phyloP scores from a whole-genome alignment of 2,888 invertebrate genomes.

The Leptinotarsa peninsularis region DNA sequence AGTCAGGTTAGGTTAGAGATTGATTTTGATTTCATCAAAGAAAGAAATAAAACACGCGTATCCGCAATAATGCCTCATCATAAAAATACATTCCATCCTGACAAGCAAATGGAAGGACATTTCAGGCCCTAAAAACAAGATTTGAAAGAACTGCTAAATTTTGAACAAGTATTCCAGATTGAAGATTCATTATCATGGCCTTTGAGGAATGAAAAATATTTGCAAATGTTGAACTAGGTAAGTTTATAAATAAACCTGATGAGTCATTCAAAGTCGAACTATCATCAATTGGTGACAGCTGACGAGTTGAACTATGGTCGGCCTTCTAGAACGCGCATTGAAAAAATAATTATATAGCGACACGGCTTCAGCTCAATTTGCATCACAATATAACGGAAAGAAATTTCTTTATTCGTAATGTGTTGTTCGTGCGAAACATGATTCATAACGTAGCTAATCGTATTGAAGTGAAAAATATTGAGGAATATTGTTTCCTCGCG shows the following conservation, averaged over 20 bases:
- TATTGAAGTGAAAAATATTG: not conserved
- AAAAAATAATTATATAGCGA: slow-evolving; percentile 3
- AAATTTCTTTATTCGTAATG: not conserved
- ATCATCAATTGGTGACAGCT: not conserved
- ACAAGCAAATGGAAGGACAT: no score
- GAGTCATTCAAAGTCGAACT: slow-evolving; percentile 1
- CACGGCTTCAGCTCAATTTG: not conserved
- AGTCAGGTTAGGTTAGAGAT: no score
- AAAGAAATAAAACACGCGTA: no score
- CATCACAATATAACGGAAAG: slow-evolving; percentile 2
- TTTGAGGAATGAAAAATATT: not conserved
- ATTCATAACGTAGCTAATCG: not conserved
- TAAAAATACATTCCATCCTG: no score
- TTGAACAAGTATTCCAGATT: no score
- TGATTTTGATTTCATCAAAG: no score
- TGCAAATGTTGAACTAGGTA: not conserved
- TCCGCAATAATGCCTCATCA: no score
- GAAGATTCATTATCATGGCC: no score
- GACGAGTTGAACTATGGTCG: slow-evolving; percentile 7
- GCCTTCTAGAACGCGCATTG: slow-evolving; percentile 1
- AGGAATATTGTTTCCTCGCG: not conserved
- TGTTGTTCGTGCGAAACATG: slow-evolving; percentile 11
- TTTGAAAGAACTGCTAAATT: no score
- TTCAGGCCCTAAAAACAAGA: no score
- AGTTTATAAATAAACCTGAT: not conserved